phyloP scores from a whole-genome alignment of 2,888 invertebrate species.

The Daptonema setosum region DNA sequence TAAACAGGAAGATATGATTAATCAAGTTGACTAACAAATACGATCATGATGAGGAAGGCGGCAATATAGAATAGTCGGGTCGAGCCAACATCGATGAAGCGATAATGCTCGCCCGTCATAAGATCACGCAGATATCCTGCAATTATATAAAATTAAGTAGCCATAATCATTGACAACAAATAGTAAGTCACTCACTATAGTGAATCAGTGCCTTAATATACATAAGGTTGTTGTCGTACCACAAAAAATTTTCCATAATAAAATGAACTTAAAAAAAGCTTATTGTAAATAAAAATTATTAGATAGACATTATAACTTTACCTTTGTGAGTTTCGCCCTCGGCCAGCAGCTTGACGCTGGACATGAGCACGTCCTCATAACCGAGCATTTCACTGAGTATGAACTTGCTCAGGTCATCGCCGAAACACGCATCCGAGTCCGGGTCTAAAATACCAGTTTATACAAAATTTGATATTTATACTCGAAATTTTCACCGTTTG shows the following conservation, averaged over 20 bases:
- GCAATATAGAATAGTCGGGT: slow-evolving; percentile 79
- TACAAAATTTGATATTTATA: slow-evolving; percentile 37
- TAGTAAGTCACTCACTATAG: no score
- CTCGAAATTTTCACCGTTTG: no score
- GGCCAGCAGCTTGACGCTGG: slow-evolving; percentile 77
- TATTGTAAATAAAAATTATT: no score
- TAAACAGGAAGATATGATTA: slow-evolving; percentile 3
- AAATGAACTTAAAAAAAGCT: no score
- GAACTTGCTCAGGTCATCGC: slow-evolving; percentile 67
- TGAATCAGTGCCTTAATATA: no score
- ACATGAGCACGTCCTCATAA: slow-evolving; percentile 88
- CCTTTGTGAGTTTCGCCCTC: slow-evolving; percentile 92
- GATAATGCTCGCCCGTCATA: slow-evolving; percentile 88
- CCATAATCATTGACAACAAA: no score
- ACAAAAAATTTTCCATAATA: no score
- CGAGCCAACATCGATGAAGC: slow-evolving; percentile 91
- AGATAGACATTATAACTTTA: no score
- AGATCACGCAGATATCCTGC: slow-evolving; percentile 49
- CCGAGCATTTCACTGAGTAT: slow-evolving; percentile 78
- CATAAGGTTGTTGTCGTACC: no score
- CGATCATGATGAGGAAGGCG: slow-evolving; percentile 85
- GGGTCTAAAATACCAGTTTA: slow-evolving; percentile 54
- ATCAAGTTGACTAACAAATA: slow-evolving; percentile 56
- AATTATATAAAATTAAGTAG: background rate
- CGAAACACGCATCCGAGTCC: slow-evolving; percentile 66